Conservation (phyloP, 2,888 invertebrate genomes). For the Oscheius myriophilus region DNA sequence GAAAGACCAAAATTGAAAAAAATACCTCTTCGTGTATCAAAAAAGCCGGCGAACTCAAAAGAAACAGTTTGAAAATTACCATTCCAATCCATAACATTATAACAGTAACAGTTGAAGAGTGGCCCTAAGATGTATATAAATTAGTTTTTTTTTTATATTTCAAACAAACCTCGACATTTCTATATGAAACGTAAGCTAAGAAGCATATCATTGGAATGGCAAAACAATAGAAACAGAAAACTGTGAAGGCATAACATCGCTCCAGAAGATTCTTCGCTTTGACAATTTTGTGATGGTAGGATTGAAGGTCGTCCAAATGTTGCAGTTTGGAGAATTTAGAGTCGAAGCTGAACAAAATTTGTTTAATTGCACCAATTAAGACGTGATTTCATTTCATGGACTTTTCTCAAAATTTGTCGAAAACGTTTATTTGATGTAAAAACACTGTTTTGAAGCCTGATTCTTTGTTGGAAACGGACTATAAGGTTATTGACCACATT, state of each 20-base stretch:
- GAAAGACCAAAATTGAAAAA: no score
- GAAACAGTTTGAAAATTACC: no score
- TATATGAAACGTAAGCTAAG: slow-evolving; percentile 9
- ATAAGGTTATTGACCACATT: no score
- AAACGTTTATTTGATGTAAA: background rate
- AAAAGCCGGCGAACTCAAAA: no score
- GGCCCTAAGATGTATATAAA: no score
- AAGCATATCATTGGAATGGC: slow-evolving; percentile 11
- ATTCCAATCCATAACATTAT: no score
- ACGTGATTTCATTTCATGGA: no score
- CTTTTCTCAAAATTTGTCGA: no score
- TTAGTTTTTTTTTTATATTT: no score
- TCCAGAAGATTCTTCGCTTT: slow-evolving; percentile 3
- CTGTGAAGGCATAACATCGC: background rate
- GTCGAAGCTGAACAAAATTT: background rate
- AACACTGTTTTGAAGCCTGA: background rate
- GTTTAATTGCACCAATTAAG: background rate
- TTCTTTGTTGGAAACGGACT: background rate
- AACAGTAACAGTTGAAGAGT: no score
- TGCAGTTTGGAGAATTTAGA: slow-evolving; percentile 10
- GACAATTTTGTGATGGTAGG: slow-evolving; percentile 8
- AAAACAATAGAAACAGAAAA: slow-evolving; percentile 12
- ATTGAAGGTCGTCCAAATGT: slow-evolving; percentile 15
- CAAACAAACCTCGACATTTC: slow-evolving; percentile 8
- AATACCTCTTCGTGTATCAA: no score